These are phyloP conservation scores for Xenentodon cancila DNA, from an alignment of 2,797 vertebrate species.

Conservation along the genomic window DNA sequence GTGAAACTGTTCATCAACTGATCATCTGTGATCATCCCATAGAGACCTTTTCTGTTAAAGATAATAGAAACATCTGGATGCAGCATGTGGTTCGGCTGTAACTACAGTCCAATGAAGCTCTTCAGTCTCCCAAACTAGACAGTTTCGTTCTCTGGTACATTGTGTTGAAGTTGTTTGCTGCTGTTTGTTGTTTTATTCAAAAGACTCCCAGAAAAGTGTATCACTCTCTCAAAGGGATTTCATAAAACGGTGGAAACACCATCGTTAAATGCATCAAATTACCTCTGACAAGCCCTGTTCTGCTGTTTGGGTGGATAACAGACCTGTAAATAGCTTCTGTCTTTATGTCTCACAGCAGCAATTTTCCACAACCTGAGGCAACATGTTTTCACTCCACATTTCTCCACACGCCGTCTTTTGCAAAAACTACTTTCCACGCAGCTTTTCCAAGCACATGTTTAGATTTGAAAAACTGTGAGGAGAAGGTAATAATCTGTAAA, in stretches of 20 bases:
- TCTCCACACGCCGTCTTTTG: conserved; percentile 7
- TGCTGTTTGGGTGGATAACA: conserved; percentile 2
- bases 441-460: not conserved
- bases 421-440: not conserved
- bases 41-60: too few species aligned
- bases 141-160: not conserved
- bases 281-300: not conserved
- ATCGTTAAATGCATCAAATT: not conserved
- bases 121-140: too few species aligned
- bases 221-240: not conserved
- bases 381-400: not conserved
- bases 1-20: too few species aligned
- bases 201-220: not conserved
- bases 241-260: not conserved
- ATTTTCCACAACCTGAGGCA: conserved; percentile 18
- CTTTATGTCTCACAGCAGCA: not conserved
- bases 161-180: conserved; percentile 4
- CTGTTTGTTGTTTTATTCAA: conserved; percentile 4
- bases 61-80: too few species aligned
- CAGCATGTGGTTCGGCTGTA: too few species aligned
- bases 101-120: too few species aligned
- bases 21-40: too few species aligned
- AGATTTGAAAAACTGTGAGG: too few species aligned
- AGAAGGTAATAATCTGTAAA: too few species aligned
- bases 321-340: conserved; percentile 7